A percentile compares a stretch with the other conserved stretches of the same genome.
Conservation (phyloP, 2,797 vertebrate species). For the Urocyon cinereoargenteus region DNA sequence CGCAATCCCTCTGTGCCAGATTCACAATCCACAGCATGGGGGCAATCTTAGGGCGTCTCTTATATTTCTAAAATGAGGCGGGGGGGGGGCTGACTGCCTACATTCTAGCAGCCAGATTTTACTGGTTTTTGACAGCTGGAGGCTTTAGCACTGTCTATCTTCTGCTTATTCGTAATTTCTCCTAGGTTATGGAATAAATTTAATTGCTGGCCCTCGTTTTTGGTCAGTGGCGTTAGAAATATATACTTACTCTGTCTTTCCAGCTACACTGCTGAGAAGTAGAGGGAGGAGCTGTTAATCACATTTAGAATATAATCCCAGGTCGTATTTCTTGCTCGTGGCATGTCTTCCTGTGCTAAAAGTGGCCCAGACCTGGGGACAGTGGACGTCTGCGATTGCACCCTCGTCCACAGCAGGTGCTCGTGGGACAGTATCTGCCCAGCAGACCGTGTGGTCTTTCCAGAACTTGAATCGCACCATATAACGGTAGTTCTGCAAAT, state of each 20-base stretch:
- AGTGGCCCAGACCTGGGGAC: not conserved
- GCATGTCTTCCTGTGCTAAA: not conserved
- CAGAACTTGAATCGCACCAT: not conserved
- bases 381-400: not conserved
- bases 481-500: not conserved
- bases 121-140: not conserved
- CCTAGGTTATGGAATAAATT: not conserved
- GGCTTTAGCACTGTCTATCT: not conserved
- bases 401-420: fast-evolving
- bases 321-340: not conserved
- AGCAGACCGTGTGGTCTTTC: not conserved
- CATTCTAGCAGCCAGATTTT: not conserved
- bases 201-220: not conserved
- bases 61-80: not conserved
- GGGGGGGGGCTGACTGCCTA: not conserved
- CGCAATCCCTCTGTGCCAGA: too few relatives aligned
- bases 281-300: not conserved
- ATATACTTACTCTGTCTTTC: not conserved
- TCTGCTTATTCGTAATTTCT: not conserved
- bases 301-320: not conserved
- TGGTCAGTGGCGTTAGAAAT: not conserved
- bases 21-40: not conserved
- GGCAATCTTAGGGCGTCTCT: not conserved
- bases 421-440: not conserved
- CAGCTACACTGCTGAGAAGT: not conserved